These are phyloP conservation scores for Stenchaetothrips biformis DNA, from an alignment of 2,888 invertebrate genomes.

Conservation along the genomic window DNA sequence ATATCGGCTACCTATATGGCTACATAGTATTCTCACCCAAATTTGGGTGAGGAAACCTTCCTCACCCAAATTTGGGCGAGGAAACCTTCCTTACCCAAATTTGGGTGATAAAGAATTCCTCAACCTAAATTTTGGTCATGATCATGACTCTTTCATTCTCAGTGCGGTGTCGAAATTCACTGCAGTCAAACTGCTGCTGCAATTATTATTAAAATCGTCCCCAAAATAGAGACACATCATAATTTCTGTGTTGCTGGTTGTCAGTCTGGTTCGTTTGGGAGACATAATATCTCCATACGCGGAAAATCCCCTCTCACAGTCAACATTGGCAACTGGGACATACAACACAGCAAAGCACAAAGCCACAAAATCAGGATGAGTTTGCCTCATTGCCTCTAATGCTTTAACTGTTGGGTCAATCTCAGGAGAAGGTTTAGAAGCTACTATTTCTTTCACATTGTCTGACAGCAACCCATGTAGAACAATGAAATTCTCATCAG, in stretches of 20 bases:
- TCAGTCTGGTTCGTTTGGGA: conserved; percentile 3
- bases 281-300: background rate
- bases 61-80: too few species aligned
- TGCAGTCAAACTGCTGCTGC: background rate
- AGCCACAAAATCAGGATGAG: background rate
- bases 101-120: too few species aligned
- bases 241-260: background rate
- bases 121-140: too few species aligned
- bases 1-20: too few species aligned
- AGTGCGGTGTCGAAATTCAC: background rate
- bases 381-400: background rate
- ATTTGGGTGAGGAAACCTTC: too few species aligned
- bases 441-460: conserved; percentile 5
- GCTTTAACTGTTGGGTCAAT: background rate
- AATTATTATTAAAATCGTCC: background rate
- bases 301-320: background rate
- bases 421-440: background rate
- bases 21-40: too few species aligned
- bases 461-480: background rate
- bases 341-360: background rate
- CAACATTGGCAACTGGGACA: background rate
- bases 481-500: background rate
- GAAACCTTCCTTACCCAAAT: too few species aligned
- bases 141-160: too few species aligned
- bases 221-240: conserved; percentile 8